A percentile compares a stretch with the other conserved stretches of the same genome.
Conservation (phyloP, 1,140 invertebrate genomes). For the Leptonema lineaticorne region DNA sequence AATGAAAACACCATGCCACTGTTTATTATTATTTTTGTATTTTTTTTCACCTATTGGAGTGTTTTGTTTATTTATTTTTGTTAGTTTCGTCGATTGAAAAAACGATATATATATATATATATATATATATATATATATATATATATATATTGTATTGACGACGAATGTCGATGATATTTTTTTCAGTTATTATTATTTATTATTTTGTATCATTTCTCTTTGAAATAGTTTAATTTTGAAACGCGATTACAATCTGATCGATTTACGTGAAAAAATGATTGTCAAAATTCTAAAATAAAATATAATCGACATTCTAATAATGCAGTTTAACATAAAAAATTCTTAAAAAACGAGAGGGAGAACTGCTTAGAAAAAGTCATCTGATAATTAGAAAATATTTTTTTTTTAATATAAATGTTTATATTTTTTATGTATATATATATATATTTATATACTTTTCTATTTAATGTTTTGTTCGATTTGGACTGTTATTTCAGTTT, state of each 20-base stretch:
- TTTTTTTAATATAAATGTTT: too few relatives aligned
- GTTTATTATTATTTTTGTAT: conserved; percentile 1
- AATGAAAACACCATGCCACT: conserved; percentile 36
- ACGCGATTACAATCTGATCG: too few relatives aligned
- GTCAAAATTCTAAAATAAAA: conserved; percentile 28
- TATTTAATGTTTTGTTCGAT: too few relatives aligned
- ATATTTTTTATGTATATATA: too few relatives aligned
- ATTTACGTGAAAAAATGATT: conserved; percentile 14
- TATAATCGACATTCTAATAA: conserved; percentile 31
- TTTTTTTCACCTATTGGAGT: conserved; percentile 38
- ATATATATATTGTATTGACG: conserved; percentile 11
- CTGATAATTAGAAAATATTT: too few relatives aligned
- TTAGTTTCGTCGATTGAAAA: background rate
- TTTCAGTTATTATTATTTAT: conserved; percentile 10
- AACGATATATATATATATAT: conserved; percentile 23
- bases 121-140: conserved; percentile 19
- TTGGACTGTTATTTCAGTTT: background rate
- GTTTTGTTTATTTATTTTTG: conserved; percentile 28
- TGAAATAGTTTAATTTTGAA: too few relatives aligned
- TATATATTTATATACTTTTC: too few relatives aligned
- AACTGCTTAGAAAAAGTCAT: too few relatives aligned
- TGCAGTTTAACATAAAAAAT: too few relatives aligned
- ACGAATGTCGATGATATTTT: conserved; percentile 25
- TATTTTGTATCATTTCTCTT: background rate
- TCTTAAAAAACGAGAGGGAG: too few relatives aligned